Percentiles rank a stretch among this genome's conserved stretches.
Evolutionary conservation across 2,888 invertebrate species (phyloP).

Genomic region (Sabatieria punctata): DNA sequence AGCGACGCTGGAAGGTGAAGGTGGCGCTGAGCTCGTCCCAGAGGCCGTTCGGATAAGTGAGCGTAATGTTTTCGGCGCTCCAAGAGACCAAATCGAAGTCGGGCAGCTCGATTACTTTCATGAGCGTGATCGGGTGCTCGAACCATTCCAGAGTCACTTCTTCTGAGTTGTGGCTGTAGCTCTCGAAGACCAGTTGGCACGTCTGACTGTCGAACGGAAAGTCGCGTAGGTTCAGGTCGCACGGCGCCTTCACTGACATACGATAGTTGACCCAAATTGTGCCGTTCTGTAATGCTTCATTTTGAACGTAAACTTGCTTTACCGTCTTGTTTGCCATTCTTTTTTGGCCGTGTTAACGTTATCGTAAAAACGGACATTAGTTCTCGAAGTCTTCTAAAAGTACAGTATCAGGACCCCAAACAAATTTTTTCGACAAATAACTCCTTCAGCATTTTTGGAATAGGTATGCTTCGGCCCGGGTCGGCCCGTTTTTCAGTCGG

Average conservation of each 20-base stretch:
- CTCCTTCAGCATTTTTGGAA: no score
- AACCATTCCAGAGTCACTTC: conserved; percentile 29
- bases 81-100: conserved; percentile 29
- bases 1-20: conserved; percentile 30
- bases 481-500: no score
- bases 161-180: conserved; percentile 28
- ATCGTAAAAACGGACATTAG: not conserved
- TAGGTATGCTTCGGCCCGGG: no score
- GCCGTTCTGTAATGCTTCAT: conserved; percentile 21
- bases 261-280: conserved; percentile 31
- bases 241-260: conserved; percentile 27
- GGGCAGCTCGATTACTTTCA: conserved; percentile 27
- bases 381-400: no score
- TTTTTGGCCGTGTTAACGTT: not conserved
- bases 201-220: conserved; percentile 27
- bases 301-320: not conserved
- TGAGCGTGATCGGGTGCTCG: conserved; percentile 27
- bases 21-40: conserved; percentile 20
- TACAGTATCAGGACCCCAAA: no score
- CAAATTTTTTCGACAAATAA: no score
- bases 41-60: conserved; percentile 24
- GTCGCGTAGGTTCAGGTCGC: conserved; percentile 23
- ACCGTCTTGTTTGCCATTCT: not conserved
- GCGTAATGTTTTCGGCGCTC: conserved; percentile 17
- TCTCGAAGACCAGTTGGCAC: conserved; percentile 25